phyloP scores from a whole-genome alignment of 2,797 vertebrate species.

The Pempheris klunzingeri region DNA sequence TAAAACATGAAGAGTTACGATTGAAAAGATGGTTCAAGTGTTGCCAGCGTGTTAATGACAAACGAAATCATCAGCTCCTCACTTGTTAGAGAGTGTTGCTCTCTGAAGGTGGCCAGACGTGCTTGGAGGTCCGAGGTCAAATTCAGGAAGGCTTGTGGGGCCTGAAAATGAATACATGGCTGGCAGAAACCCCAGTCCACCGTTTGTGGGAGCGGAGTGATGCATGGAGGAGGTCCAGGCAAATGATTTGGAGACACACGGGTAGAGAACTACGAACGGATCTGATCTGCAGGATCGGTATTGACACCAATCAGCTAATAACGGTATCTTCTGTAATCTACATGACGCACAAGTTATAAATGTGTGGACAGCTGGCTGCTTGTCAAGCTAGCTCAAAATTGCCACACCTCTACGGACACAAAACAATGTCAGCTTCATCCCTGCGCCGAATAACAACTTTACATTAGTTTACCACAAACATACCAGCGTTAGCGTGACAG shows the following conservation, averaged over 20 bases:
- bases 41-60: not conserved
- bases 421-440: no score
- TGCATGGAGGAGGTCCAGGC: slow-evolving; percentile 67
- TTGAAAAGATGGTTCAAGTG: not conserved
- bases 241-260: slow-evolving; percentile 12
- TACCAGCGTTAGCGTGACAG: not conserved
- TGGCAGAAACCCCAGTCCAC: slow-evolving; percentile 74
- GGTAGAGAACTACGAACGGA: slow-evolving; percentile 6
- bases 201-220: slow-evolving; percentile 68
- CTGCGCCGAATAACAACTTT: no score
- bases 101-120: slow-evolving; percentile 65
- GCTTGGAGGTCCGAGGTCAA: slow-evolving; percentile 72
- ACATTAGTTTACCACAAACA: not conserved
- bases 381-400: slow-evolving; percentile 25
- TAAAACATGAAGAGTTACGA: not conserved
- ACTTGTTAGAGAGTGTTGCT: slow-evolving; percentile 74
- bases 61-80: slow-evolving; percentile 17
- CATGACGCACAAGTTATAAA: slow-evolving; percentile 31
- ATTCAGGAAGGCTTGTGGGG: slow-evolving; percentile 74
- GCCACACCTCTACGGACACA: no score
- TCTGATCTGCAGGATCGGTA: slow-evolving; percentile 28
- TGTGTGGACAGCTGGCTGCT: slow-evolving; percentile 9
- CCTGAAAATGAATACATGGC: slow-evolving; percentile 80
- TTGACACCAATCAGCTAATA: slow-evolving; percentile 21
- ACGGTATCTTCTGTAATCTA: not conserved